phyloP scores from a whole-genome alignment of 2,797 vertebrate genomes.

The Champsocephalus esox region DNA sequence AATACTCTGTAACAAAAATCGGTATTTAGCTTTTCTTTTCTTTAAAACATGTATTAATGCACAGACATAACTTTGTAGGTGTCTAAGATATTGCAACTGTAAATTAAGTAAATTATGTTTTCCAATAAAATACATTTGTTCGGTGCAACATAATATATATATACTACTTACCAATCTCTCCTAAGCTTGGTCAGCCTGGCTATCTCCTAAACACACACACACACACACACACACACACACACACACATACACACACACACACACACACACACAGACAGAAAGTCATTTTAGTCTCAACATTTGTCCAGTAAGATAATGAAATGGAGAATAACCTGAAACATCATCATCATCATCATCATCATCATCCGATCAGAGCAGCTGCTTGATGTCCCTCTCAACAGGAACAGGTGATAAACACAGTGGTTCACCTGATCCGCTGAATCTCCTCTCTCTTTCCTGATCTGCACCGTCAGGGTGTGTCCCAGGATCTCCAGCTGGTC shows the following conservation, averaged over 20 bases:
- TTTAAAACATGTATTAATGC: too few species aligned
- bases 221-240: background rate
- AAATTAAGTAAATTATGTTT: too few species aligned
- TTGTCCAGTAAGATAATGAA: background rate
- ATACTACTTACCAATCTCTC: slow-evolving; percentile 60
- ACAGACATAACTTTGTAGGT: too few species aligned
- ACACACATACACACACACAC: too few species aligned
- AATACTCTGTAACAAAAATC: background rate
- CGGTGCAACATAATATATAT: background rate
- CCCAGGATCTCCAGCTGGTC: slow-evolving; percentile 60
- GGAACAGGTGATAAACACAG: too few species aligned
- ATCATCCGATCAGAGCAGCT: slow-evolving; percentile 16
- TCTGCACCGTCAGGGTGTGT: slow-evolving; percentile 35
- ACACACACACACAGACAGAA: too few species aligned
- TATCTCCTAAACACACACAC: slow-evolving; percentile 51
- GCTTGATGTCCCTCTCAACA: background rate
- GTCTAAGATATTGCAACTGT: too few species aligned
- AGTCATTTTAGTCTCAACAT: background rate
- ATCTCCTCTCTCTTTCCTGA: slow-evolving; percentile 1
- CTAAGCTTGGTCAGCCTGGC: slow-evolving; percentile 44
- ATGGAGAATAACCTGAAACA: background rate
- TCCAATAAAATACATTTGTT: too few species aligned
- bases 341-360: background rate
- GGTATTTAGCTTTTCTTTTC: too few species aligned
- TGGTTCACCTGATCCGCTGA: background rate